A percentile compares a stretch with the other conserved stretches of the same genome.
These are phyloP conservation scores for Bombus fervidus DNA, from an alignment of 1,140 invertebrate species.

Conservation along the genomic window DNA sequence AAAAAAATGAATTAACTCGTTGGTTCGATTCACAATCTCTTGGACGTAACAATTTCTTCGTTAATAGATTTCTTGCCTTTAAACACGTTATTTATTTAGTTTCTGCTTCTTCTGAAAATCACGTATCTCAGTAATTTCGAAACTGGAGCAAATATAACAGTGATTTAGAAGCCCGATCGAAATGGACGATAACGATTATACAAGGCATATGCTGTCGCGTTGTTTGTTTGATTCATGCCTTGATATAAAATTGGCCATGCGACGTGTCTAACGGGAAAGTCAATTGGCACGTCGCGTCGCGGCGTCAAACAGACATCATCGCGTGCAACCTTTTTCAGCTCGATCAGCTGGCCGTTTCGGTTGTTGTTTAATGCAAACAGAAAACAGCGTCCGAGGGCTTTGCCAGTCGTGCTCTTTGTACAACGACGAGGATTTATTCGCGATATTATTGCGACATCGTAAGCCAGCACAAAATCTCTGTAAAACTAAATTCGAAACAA, in stretches of 20 bases:
- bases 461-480: conserved; percentile 15
- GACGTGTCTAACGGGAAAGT: neutral
- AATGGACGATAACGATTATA: neutral
- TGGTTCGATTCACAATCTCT: no score
- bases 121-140: neutral
- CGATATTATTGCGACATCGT: conserved; percentile 66
- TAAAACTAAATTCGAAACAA: conserved; percentile 43
- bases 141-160: neutral
- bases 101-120: no score
- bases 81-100: no score
- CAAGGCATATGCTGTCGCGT: no score
- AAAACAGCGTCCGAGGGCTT: conserved; percentile 66
- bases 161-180: no score
- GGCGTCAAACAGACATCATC: neutral
- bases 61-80: no score
- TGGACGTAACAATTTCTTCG: no score
- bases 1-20: no score
- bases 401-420: conserved; percentile 79
- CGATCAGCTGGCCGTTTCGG: neutral
- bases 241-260: neutral
- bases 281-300: neutral
- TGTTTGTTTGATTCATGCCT: conserved; percentile 26
- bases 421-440: conserved; percentile 76
- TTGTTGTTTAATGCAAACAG: conserved; percentile 76
- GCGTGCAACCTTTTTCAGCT: conserved; percentile 6